phyloP scores from a whole-genome alignment of 2,113 vertebrate species.

The Tonatia bakeri region DNA sequence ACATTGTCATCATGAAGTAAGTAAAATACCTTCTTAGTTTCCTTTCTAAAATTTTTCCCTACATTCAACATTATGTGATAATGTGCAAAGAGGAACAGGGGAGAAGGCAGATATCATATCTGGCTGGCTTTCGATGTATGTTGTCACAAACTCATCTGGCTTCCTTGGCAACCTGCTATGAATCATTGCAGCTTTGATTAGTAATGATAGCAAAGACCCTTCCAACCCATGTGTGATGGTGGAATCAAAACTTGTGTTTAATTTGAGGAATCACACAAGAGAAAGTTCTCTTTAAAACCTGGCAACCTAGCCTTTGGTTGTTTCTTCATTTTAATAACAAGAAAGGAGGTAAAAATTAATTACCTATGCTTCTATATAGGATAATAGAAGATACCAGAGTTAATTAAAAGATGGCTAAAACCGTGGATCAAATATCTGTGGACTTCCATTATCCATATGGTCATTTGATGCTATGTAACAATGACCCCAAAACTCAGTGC shows the following conservation, averaged over 20 bases:
- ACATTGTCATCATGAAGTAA: conserved; percentile 99
- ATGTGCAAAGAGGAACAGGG: not conserved
- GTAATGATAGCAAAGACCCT: not conserved
- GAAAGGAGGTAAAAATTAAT: not conserved
- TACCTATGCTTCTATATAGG: not conserved
- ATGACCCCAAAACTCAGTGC: not conserved
- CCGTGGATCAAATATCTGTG: not conserved
- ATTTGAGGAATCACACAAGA: not conserved
- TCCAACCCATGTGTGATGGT: not conserved
- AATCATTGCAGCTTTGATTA: not conserved
- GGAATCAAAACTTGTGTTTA: not conserved
- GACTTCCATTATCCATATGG: not conserved
- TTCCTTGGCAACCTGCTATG: not conserved
- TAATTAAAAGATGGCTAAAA: not conserved
- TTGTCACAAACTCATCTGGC: not conserved
- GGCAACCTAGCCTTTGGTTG: not conserved
- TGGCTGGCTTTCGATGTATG: accelerated
- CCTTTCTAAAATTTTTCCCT: not conserved
- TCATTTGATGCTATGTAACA: not conserved
- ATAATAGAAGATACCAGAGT: not conserved
- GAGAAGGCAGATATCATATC: too few relatives aligned
- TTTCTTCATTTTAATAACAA: not conserved
- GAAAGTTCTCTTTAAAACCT: not conserved
- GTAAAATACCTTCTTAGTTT: conserved; percentile 65
- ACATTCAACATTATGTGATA: not conserved